phyloP scores from a whole-genome alignment of 2,888 invertebrate species.

The Xanthia icteritia region DNA sequence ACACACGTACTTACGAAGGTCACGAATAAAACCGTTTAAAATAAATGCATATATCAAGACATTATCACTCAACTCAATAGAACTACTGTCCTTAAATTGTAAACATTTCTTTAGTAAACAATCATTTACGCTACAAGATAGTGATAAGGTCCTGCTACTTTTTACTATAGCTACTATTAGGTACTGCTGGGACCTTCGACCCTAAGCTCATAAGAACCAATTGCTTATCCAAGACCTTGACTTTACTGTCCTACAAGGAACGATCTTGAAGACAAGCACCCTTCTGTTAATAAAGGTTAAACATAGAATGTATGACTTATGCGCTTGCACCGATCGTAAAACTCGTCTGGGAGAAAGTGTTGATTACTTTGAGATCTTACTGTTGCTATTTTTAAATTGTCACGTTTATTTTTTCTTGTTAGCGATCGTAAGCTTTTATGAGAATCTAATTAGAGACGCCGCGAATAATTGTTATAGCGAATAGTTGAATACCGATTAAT shows the following conservation, averaged over 20 bases:
- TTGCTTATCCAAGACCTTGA: slow-evolving; percentile 45
- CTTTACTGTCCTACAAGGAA: slow-evolving; percentile 29
- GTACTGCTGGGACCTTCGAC: slow-evolving; percentile 3
- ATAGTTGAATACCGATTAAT: no score
- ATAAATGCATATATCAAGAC: background rate
- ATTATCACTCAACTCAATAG: background rate
- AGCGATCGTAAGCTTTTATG: background rate
- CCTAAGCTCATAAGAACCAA: slow-evolving; percentile 1
- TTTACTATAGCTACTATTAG: slow-evolving; percentile 3
- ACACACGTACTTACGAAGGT: background rate
- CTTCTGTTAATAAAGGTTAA: slow-evolving; percentile 47
- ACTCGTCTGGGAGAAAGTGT: slow-evolving; percentile 45
- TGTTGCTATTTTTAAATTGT: slow-evolving; percentile 16
- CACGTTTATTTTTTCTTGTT: background rate
- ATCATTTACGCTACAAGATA: background rate
- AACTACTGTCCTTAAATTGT: slow-evolving; percentile 17
- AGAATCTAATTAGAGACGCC: background rate
- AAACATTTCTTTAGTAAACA: slow-evolving; percentile 33
- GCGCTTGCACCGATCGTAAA: slow-evolving; percentile 43
- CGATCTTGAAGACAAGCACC: slow-evolving; percentile 42
- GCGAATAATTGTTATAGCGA: no score
- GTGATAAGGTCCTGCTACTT: slow-evolving; percentile 9
- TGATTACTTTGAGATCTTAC: slow-evolving; percentile 20
- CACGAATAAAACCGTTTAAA: background rate
- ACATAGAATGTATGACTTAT: slow-evolving; percentile 51